Percentiles rank a stretch among this genome's conserved stretches.
These are phyloP conservation scores for Camelus dromedarius DNA, from an alignment of 2,113 vertebrate species.

Conservation along the genomic window DNA sequence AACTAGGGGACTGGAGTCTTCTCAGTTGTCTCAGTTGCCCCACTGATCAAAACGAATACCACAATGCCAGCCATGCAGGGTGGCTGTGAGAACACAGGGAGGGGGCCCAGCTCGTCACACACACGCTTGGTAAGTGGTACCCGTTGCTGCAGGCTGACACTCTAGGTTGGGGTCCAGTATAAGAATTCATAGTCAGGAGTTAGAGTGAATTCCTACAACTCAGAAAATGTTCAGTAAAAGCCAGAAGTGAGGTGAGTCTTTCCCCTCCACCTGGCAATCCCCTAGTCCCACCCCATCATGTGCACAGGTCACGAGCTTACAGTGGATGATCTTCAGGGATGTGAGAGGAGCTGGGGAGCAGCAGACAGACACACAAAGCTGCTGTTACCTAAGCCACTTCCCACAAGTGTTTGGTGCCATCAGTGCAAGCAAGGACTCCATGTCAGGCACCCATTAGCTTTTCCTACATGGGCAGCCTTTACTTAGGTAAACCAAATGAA, in stretches of 20 bases:
- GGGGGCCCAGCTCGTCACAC: not conserved
- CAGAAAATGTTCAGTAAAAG: not conserved
- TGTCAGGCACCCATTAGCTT: slow-evolving; percentile 60
- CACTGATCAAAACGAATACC: not conserved
- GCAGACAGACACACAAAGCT: slow-evolving; percentile 68
- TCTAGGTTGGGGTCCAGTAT: not conserved
- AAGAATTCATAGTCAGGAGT: not conserved
- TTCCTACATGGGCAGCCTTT: slow-evolving; percentile 71
- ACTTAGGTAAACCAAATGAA: slow-evolving; percentile 82
- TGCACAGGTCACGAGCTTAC: not conserved
- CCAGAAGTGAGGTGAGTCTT: not conserved
- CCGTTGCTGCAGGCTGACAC: not conserved
- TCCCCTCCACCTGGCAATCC: not conserved
- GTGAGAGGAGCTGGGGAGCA: slow-evolving; percentile 49
- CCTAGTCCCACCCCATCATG: not conserved
- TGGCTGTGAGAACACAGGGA: not conserved
- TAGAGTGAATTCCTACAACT: not conserved
- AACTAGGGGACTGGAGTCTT: not conserved
- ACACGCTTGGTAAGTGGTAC: not conserved
- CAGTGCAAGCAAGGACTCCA: slow-evolving; percentile 64
- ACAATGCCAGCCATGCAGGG: not conserved
- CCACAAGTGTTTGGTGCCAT: slow-evolving; percentile 62
- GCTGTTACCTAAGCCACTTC: slow-evolving; percentile 61
- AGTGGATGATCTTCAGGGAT: slow-evolving; percentile 38
- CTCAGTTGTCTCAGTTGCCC: not conserved